A percentile compares a stretch with the other conserved stretches of the same genome.
Conservation (phyloP, 2,888 invertebrate genomes). For the Hyposoter didymator region DNA sequence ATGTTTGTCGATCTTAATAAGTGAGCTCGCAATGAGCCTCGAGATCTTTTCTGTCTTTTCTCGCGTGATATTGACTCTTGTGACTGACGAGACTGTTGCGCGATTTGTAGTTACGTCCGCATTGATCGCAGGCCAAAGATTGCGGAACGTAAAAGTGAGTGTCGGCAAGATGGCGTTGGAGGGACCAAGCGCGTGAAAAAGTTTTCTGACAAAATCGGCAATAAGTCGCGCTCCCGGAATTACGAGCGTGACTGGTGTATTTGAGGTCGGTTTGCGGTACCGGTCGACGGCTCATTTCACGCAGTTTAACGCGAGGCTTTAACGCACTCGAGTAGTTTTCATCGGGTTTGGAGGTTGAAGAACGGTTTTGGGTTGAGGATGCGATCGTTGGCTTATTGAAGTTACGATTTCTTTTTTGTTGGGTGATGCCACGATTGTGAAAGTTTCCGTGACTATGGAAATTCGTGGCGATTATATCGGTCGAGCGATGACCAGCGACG, state of each 20-base stretch:
- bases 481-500: not conserved
- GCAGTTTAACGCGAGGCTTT: constrained; percentile 39
- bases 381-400: constrained; percentile 13
- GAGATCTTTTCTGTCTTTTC: constrained; percentile 78
- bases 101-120: constrained; percentile 85
- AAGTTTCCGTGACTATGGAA: constrained; percentile 1
- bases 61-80: constrained; percentile 85
- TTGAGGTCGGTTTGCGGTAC: constrained; percentile 36
- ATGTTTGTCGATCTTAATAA: constrained; percentile 69
- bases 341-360: not conserved
- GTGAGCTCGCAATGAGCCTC: constrained; percentile 76
- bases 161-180: constrained; percentile 85
- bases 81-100: constrained; percentile 85
- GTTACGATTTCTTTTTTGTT: constrained; percentile 21
- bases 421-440: not conserved
- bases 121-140: constrained; percentile 84
- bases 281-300: constrained; percentile 44
- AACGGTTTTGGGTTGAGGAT: not conserved
- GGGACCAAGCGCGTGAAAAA: constrained; percentile 85
- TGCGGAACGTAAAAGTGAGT: constrained; percentile 85
- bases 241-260: constrained; percentile 29
- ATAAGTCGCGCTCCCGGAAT: constrained; percentile 75
- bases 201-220: constrained; percentile 85
- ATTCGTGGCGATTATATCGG: not conserved
- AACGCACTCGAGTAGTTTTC: not conserved